Evolutionary conservation across 2,888 invertebrate genomes (phyloP), one percentile per base, ranked within the genome.

Genomic region (Fragum sueziense): DNA sequence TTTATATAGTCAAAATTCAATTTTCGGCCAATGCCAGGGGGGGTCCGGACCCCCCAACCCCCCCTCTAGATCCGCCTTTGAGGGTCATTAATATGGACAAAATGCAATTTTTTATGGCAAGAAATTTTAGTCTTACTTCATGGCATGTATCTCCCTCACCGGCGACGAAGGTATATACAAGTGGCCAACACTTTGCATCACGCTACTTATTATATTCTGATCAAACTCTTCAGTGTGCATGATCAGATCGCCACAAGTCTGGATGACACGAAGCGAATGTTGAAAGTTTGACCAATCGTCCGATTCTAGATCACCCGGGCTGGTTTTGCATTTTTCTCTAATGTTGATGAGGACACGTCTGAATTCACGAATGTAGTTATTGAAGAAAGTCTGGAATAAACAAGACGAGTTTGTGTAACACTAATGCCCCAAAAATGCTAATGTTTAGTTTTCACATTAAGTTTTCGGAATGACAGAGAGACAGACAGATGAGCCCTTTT

Each of bases 191-290:
- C 93, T 90, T 86, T 95, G 93, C 74, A 94, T 91, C 78, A 96
- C 94, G 69, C 94, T 95, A n/a, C 93, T 92, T 0, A 95, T 94
- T 25, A 96, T 91, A 47, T 94, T 94, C 86, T 95, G 95, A 91
- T 97, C 96, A 80, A 96, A 94, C 86, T 95, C 95, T 80, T 95
- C 95, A 7, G 96, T 91, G 86, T 95, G 95, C 79, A 95, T 93
- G 82, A 96, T 93, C 72, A 96, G 94, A 85, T 96, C 96, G 0
- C 93, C 93, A 85, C 91, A 90, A 4, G 91, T 92, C 85, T 93
- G 93, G 37, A 93, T 91, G 68, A 93, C 89, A n/a, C 93, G 87
- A 22, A 94, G 88, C 7, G 93, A 91, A 67, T 93, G 92, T 76
- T 93, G 93, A 80, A 94, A 93, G 77, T 91, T 87, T 2, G 91